These are phyloP conservation scores for Drosophila tanythrix DNA, from an alignment of 2,888 invertebrate species.

Conservation along the genomic window DNA sequence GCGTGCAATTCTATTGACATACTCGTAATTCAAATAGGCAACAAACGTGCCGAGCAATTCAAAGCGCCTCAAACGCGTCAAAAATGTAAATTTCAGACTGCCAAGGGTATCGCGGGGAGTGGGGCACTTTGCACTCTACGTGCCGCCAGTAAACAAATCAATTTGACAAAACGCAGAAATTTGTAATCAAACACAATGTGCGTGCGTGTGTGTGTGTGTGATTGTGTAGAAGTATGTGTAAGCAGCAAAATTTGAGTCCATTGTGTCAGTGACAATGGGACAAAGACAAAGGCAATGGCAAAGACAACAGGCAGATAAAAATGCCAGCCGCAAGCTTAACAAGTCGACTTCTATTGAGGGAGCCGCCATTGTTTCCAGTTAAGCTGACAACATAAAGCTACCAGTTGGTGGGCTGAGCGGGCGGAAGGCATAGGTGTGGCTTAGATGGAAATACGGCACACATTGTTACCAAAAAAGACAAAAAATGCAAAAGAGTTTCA, in stretches of 20 bases:
- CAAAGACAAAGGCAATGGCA: constrained; percentile 50
- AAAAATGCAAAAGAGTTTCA: constrained; percentile 52
- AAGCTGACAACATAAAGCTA: constrained; percentile 44
- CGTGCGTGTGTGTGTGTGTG: not conserved
- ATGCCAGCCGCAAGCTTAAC: constrained; percentile 72
- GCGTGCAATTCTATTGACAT: constrained; percentile 68
- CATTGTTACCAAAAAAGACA: constrained; percentile 15
- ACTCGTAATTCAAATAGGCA: constrained; percentile 73
- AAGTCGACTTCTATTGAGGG: constrained; percentile 23
- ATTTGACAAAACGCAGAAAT: constrained; percentile 63
- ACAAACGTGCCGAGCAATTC: constrained; percentile 72
- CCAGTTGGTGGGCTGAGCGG: not conserved
- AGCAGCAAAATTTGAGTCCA: constrained; percentile 57
- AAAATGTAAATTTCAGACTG: constrained; percentile 69
- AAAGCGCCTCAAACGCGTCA: constrained; percentile 62
- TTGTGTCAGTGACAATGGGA: constrained; percentile 69
- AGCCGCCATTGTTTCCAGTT: constrained; percentile 57
- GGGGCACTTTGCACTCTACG: constrained; percentile 38
- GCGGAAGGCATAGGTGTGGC: not conserved
- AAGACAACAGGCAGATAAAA: constrained; percentile 67
- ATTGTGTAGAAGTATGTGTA: constrained; percentile 4
- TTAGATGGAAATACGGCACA: constrained; percentile 24
- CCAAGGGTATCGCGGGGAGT: not conserved
- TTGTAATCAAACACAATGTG: constrained; percentile 59
- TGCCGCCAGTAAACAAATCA: constrained; percentile 65